Evolutionary conservation across 2,797 vertebrate genomes (phyloP), one percentile per base, ranked within the genome.

Genomic region (Mareca penelope): DNA sequence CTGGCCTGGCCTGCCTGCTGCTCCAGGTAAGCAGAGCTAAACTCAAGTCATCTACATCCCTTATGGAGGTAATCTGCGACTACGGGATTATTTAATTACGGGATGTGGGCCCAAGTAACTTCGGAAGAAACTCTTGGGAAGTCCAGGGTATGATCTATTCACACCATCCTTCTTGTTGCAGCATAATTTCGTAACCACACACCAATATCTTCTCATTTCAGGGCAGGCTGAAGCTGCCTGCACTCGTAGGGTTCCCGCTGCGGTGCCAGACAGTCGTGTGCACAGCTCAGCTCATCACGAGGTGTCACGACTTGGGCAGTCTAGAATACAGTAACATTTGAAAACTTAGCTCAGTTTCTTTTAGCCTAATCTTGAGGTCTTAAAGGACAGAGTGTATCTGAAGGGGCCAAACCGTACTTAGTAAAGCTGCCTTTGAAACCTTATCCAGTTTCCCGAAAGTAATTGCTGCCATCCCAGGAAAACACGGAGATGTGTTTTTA

Each of bases 221-320:
- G 55, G 31, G 35, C 19, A 26, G 8, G 31, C 59, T 73, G 82
- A 67, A 67, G 60, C 60, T 35, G 19, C 40, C 35, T 55, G 35
- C 15, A 2, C 39, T 80, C 39, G 11, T 80, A 2, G 0, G 24
- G 56, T 31, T 7, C 8, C 11, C 0, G 2, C 3, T 53, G 46
- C 10, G 11, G 23, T 67, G 16, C 24, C 50, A 60, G 39, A 29
- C 15, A 18, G 55, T 65, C 1, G 3, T 10, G 50, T 69, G 3
- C 44, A 46, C 56, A 88, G 91, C 61, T 10, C 73, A 86, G 35
- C 11, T 60, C 23, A 13, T 12, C 50, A 29, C 44, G 39, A 8
- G 16, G n/a, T 70, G 60, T 21, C 13, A 10, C 2, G 35, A 39
- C 46, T 79, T 1, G 1, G 19, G 22, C 31, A 10, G n/a, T 72